Conservation (phyloP, 2,113 vertebrate species). For the Phrynosoma platyrhinos region DNA sequence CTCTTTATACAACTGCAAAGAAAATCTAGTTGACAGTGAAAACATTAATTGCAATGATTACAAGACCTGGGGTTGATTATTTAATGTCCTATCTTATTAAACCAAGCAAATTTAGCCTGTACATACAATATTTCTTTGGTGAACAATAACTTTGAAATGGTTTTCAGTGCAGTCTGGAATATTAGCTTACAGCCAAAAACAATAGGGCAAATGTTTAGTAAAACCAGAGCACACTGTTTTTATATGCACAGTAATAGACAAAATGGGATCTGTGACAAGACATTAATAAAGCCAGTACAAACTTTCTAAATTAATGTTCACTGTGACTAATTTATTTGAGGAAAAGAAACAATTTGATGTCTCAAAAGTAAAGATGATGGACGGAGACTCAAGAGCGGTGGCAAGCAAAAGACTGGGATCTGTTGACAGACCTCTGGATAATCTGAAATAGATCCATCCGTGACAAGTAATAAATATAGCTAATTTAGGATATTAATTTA, state of each 20-base stretch:
- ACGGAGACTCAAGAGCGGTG: slow-evolving; percentile 1
- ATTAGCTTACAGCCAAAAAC: slow-evolving; percentile 31
- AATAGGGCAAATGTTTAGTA: slow-evolving; percentile 30
- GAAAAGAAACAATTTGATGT: slow-evolving; percentile 16
- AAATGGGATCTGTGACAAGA: slow-evolving; percentile 47
- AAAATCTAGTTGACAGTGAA: slow-evolving; percentile 15
- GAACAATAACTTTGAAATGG: slow-evolving; percentile 34
- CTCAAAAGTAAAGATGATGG: slow-evolving; percentile 18
- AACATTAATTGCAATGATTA: slow-evolving; percentile 45
- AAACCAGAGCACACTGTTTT: slow-evolving; percentile 31
- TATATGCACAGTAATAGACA: slow-evolving; percentile 47
- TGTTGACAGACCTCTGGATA: too few species aligned
- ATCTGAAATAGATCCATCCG: background rate
- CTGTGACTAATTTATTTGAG: slow-evolving; percentile 27
- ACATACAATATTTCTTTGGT: slow-evolving; percentile 31
- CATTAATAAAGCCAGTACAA: slow-evolving; percentile 57
- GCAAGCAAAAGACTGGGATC: background rate
- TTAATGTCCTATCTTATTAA: slow-evolving; percentile 12
- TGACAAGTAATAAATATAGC: too few species aligned
- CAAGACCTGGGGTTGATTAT: slow-evolving; percentile 26
- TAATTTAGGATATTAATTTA: too few species aligned
- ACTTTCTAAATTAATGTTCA: slow-evolving; percentile 42
- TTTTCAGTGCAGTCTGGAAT: slow-evolving; percentile 15
- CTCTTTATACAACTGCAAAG: background rate
- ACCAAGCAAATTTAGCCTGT: slow-evolving; percentile 1